These are phyloP conservation scores for Neodiprion pinetum DNA, from an alignment of 1,140 invertebrate genomes.

Conservation along the genomic window DNA sequence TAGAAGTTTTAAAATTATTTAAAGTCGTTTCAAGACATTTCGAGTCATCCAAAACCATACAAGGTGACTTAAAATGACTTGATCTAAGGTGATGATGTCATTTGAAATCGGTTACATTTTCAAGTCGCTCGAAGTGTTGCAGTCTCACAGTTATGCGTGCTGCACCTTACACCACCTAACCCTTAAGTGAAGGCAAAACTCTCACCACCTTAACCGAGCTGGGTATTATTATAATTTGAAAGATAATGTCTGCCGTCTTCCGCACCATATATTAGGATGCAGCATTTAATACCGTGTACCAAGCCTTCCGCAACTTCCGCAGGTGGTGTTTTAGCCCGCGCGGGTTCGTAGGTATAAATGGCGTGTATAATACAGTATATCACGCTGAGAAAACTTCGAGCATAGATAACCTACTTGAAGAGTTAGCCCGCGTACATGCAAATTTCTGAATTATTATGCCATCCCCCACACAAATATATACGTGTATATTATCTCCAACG, in stretches of 20 bases:
- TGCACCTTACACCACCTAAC: too few species aligned
- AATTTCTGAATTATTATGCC: constrained; percentile 64
- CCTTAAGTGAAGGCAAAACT: too few species aligned
- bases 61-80: constrained; percentile 6
- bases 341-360: constrained; percentile 35
- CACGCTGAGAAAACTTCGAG: constrained; percentile 59
- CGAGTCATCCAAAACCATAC: too few species aligned
- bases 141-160: neutral
- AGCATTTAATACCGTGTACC: constrained; percentile 29
- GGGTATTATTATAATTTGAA: constrained; percentile 53
- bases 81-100: constrained; percentile 8
- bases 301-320: constrained; percentile 3
- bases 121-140: neutral
- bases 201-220: neutral
- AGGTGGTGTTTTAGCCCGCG: neutral
- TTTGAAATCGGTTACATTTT: neutral
- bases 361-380: constrained; percentile 51
- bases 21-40: too few species aligned
- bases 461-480: neutral
- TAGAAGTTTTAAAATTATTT: too few species aligned
- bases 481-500: too few species aligned
- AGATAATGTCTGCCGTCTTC: constrained; percentile 49
- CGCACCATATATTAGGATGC: constrained; percentile 34
- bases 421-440: constrained; percentile 64
- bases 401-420: constrained; percentile 65